Percentiles rank a stretch among this genome's conserved stretches.
These are phyloP conservation scores for Macrotis lagotis DNA, from an alignment of 2,113 vertebrate species.

Conservation along the genomic window DNA sequence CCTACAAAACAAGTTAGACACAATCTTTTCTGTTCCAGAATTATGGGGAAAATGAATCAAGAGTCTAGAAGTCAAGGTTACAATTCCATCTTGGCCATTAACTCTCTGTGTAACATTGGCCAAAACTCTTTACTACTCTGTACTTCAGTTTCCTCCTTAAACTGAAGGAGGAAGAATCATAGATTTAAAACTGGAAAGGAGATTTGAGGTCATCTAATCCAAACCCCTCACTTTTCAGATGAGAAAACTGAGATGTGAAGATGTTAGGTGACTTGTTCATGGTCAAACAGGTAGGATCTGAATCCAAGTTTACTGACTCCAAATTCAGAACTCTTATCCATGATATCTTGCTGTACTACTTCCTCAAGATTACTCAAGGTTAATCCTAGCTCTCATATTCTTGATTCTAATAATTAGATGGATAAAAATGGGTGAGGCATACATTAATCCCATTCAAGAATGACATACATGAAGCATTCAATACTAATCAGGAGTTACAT, in stretches of 20 bases:
- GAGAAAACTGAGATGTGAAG: not conserved
- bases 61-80: not conserved
- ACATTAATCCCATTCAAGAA: not conserved
- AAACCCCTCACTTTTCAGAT: not conserved
- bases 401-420: not conserved
- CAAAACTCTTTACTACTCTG: not conserved
- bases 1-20: not conserved
- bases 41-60: not conserved
- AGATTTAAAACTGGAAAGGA: not conserved
- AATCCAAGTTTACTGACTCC: not conserved
- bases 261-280: not conserved
- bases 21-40: not conserved
- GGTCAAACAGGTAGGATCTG: not conserved
- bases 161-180: not conserved
- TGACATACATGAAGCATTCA: not conserved
- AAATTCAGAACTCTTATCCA: not conserved
- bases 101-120: not conserved
- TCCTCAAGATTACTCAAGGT: not conserved
- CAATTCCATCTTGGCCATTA: not conserved
- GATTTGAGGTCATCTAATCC: not conserved
- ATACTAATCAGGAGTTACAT: not conserved
- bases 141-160: not conserved
- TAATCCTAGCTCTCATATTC: not conserved
- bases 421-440: not conserved
- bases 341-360: not conserved